Conservation (phyloP, 2,888 invertebrate species). For the Diabrotica balteata region DNA sequence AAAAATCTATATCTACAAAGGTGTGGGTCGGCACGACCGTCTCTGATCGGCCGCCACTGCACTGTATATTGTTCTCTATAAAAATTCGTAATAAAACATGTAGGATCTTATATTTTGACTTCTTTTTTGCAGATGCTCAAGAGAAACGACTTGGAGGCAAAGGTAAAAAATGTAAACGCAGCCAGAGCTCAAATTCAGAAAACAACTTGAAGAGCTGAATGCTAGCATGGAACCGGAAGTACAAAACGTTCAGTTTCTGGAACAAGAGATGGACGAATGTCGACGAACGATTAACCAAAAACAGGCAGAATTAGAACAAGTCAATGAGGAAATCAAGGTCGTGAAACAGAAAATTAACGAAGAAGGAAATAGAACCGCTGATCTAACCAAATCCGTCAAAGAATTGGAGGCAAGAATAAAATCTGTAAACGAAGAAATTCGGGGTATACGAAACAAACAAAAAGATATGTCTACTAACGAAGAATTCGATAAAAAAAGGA, state of each 20-base stretch:
- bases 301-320: slow-evolving; percentile 50
- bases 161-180: slow-evolving; percentile 47
- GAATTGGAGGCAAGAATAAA: slow-evolving; percentile 50
- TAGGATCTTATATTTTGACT: not conserved
- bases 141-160: slow-evolving; percentile 46
- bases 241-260: slow-evolving; percentile 52
- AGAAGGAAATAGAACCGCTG: slow-evolving; percentile 57
- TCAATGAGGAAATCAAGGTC: slow-evolving; percentile 51
- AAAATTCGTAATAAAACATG: too few relatives aligned
- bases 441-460: slow-evolving; percentile 60
- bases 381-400: slow-evolving; percentile 46
- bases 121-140: not conserved
- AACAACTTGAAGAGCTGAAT: slow-evolving; percentile 48
- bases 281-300: slow-evolving; percentile 59
- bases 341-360: slow-evolving; percentile 51
- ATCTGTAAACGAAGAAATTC: slow-evolving; percentile 61
- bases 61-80: too few relatives aligned
- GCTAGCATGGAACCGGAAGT: slow-evolving; percentile 55
- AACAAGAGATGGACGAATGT: slow-evolving; percentile 54
- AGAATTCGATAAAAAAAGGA: slow-evolving; percentile 47
- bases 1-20: too few relatives aligned
- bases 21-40: too few relatives aligned
- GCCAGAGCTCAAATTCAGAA: slow-evolving; percentile 44
- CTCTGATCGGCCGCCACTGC: too few relatives aligned
- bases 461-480: slow-evolving; percentile 53